These are phyloP conservation scores for Leptopilina syphax DNA, from an alignment of 2,888 invertebrate genomes.

Conservation along the genomic window DNA sequence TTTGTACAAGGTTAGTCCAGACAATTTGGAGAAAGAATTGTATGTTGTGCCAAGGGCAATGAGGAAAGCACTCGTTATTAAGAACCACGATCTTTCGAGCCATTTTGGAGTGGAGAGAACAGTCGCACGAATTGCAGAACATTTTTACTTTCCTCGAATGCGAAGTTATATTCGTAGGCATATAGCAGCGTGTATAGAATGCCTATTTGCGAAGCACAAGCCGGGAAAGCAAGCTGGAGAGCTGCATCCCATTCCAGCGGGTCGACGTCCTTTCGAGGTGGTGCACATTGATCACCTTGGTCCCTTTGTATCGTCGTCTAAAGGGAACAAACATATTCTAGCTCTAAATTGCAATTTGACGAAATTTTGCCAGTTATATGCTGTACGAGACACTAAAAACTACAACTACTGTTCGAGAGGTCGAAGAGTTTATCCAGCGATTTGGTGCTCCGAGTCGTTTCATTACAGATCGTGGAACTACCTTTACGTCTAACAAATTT, in stretches of 20 bases:
- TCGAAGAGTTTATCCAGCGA: background rate
- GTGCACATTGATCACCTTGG: background rate
- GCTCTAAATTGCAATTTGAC: no score
- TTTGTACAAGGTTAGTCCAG: slow-evolving; percentile 41
- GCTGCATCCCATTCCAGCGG: background rate
- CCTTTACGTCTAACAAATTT: no score
- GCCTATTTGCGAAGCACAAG: background rate
- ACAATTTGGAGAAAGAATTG: slow-evolving; percentile 3
- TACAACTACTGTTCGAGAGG: background rate
- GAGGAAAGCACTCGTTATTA: slow-evolving; percentile 44
- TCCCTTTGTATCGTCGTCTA: background rate
- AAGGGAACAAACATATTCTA: background rate
- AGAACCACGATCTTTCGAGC: slow-evolving; percentile 51
- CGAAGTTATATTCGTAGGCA: no score
- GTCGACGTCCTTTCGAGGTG: background rate
- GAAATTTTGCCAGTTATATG: background rate
- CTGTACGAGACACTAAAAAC: background rate
- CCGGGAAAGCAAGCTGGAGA: background rate
- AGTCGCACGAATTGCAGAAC: slow-evolving; percentile 36
- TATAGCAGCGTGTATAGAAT: background rate
- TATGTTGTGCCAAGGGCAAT: no score
- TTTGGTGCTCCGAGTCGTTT: no score
- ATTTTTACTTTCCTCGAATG: no score
- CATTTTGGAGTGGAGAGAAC: slow-evolving; percentile 47
- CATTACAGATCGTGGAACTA: no score